Evolutionary conservation across 2,113 vertebrate genomes (phyloP), one percentile per base, ranked within the genome.

Genomic region (Alligator sinensis): DNA sequence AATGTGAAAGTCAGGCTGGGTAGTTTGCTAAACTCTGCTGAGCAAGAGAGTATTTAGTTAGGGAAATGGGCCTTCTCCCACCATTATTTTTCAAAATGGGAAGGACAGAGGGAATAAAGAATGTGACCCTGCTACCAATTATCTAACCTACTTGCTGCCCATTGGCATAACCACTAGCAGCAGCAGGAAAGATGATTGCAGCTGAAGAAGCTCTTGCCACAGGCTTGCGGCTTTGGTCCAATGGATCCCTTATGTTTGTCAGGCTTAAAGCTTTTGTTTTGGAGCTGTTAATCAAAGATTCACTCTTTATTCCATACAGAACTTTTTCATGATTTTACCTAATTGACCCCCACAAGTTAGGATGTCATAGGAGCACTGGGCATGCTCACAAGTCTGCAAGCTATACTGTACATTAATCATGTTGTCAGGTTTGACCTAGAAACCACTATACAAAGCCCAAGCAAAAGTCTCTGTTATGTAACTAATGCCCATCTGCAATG

Each of bases 41-140:
- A 34, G 21, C 30, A 62, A 82, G 24, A 11, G 38, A 74, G 14
- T 19, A 6, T 74, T 34, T 72, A 86, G 9, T 55, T 62, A 10
- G 15, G 15, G 15, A 28, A 83, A 91, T 34, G 1, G 24, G 91
- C 19, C 18, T 88, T 94, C 54, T 86, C n/a, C 91, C 38, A 25
- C 28, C 16, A 22, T 55, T 18, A 17, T 83, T 47, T 68, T 7
- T 5, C 6, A 7, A 15, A 28, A 24, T 19, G n/a, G 12, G 28
- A 19, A 14, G n/a, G 60, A 47, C 7, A 21, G 3, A 0, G 0
- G 70, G 30, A 21, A 0, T 76, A 58, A 55, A 25, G 30, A 80
- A 3, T 63, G 9, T 4, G 4, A 9, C 5, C 5, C 3, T 0
- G 0, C 3, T 14, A 28, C 9, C 70, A 12, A 24, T 13, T 14